These are phyloP conservation scores for Pluvialis apricaria DNA, from an alignment of 2,113 vertebrate species.

Conservation along the genomic window DNA sequence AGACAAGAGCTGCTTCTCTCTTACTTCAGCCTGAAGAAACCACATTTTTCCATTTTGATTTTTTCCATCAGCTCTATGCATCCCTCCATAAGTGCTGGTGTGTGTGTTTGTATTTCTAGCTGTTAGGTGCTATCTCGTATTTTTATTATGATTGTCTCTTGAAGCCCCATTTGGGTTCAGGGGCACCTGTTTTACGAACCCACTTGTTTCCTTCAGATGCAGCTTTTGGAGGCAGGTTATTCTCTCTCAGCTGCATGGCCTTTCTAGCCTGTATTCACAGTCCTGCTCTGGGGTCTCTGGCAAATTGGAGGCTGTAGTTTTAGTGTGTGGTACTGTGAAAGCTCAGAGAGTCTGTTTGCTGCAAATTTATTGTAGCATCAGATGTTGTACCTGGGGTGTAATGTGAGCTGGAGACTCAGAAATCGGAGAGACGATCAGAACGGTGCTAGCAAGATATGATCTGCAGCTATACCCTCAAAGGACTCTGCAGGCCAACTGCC, in stretches of 20 bases:
- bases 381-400: neutral
- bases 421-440: neutral
- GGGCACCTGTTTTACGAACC: neutral
- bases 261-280: neutral
- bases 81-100: rapidly evolving
- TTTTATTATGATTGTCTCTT: neutral
- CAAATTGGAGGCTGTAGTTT: neutral
- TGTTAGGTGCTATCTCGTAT: neutral
- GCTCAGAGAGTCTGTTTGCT: neutral
- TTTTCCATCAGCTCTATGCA: neutral
- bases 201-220: neutral
- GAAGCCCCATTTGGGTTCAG: neutral
- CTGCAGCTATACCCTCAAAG: neutral
- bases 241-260: neutral
- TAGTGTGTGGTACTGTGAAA: neutral
- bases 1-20: neutral
- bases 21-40: neutral
- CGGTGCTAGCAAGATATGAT: neutral
- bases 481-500: neutral
- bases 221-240: neutral
- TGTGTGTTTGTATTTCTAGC: neutral
- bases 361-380: neutral
- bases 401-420: neutral
- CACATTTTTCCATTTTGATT: neutral
- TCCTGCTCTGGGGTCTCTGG: neutral